Evolutionary conservation across 2,113 vertebrate species (phyloP).

Genomic region (Nanorana parkeri): DNA sequence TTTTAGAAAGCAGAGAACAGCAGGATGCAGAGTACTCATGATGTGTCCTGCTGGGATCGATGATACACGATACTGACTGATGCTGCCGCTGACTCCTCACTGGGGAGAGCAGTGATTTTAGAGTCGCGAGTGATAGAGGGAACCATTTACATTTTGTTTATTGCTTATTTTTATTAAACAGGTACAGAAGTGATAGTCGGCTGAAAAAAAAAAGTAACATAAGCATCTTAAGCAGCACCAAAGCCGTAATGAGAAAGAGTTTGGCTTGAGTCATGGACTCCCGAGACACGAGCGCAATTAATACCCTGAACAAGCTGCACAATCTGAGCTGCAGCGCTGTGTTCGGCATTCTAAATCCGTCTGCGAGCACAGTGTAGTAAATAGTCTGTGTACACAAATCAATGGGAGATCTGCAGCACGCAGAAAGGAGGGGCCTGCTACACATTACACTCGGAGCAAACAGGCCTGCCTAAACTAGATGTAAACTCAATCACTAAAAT

Average conservation of each 20-base stretch:
- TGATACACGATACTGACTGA: conserved; percentile 21
- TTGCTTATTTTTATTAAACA: conserved; percentile 34
- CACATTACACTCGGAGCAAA: too few species aligned
- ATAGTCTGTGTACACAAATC: too few species aligned
- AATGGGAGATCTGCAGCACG: too few species aligned
- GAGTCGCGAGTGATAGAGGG: background rate
- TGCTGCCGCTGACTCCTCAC: background rate
- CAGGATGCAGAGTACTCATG: conserved; percentile 18
- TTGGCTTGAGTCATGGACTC: background rate
- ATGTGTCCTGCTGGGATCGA: conserved; percentile 13
- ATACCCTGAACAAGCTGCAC: conserved; percentile 16
- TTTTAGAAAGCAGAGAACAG: conserved; percentile 27
- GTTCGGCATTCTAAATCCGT: conserved; percentile 6
- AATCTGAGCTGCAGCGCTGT: background rate
- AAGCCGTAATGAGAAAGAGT: conserved; percentile 1
- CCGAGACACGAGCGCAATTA: conserved; percentile 4
- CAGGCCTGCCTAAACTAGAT: too few species aligned
- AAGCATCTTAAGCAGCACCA: background rate
- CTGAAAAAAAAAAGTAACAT: too few species aligned
- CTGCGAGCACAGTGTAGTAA: too few species aligned
- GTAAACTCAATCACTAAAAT: too few species aligned
- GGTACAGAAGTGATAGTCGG: background rate
- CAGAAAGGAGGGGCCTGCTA: too few species aligned
- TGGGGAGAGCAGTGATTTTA: conserved; percentile 13
- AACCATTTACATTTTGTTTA: conserved; percentile 5